Conservation (phyloP, 2,113 vertebrate genomes). For the Chamaea fasciata region DNA sequence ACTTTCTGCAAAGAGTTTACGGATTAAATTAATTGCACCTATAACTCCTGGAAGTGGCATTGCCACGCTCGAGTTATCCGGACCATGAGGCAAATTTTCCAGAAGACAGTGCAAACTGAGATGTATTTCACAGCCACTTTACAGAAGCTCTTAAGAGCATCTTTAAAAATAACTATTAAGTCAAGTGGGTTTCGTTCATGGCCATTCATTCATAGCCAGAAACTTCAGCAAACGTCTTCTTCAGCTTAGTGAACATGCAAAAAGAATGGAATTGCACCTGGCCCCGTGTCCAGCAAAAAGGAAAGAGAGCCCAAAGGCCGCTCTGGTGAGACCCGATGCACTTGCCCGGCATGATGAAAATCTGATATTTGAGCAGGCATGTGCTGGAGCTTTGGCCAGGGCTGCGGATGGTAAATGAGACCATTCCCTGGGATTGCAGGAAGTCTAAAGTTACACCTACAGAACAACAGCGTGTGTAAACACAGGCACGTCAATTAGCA, state of each 20-base stretch:
- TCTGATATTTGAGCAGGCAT: neutral
- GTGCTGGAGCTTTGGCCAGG: neutral
- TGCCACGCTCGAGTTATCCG: neutral
- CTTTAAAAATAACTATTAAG: neutral
- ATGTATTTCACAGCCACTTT: neutral
- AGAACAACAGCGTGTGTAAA: neutral
- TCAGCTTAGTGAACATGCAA: neutral
- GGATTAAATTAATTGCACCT: neutral
- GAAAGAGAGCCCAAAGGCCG: neutral
- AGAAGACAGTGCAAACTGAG: neutral
- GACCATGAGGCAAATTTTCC: neutral
- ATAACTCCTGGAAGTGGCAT: neutral
- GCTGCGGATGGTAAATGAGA: neutral
- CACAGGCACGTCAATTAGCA: neutral
- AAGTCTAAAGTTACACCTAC: constrained; percentile 25
- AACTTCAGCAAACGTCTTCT: neutral
- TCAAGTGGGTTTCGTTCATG: neutral
- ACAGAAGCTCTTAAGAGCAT: neutral
- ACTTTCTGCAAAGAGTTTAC: neutral
- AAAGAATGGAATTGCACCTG: neutral
- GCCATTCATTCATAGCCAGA: neutral
- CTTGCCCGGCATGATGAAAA: neutral
- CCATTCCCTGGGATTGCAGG: neutral
- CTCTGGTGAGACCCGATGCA: neutral
- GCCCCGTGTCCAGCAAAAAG: neutral